A percentile compares a stretch with the other conserved stretches of the same genome.
These are phyloP conservation scores for Dendrophyllia cribrosa DNA, from an alignment of 64 coral and sea anemone species.

Conservation along the genomic window DNA sequence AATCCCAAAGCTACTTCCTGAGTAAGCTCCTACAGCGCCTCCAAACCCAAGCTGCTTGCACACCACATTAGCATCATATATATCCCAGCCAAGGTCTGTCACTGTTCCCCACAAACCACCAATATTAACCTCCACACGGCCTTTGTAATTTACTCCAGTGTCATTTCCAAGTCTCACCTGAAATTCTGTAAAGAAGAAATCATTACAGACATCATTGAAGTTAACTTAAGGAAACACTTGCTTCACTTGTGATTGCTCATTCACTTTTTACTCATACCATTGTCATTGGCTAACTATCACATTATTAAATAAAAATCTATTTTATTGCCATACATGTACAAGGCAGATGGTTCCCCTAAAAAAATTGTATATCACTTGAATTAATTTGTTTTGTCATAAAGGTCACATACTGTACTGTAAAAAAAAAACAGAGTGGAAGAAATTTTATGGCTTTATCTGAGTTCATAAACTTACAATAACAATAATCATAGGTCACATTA, in stretches of 20 bases:
- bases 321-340: too few species aligned
- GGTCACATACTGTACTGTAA: too few species aligned
- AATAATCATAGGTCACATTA: too few species aligned
- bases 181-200: background rate
- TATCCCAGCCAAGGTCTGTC: conserved; percentile 61
- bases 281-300: too few species aligned
- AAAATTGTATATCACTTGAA: too few species aligned
- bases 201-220: background rate
- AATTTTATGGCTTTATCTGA: too few species aligned
- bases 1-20: background rate
- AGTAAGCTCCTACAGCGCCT: conserved; percentile 39
- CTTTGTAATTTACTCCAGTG: background rate
- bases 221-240: background rate
- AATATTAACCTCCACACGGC: conserved; percentile 60
- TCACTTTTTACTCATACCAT: too few species aligned
- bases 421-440: too few species aligned
- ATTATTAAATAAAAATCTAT: too few species aligned
- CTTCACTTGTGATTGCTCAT: background rate
- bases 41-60: conserved; percentile 37
- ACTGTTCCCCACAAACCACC: conserved; percentile 61
- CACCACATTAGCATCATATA: conserved; percentile 72
- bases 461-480: too few species aligned
- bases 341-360: too few species aligned
- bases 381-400: too few species aligned
- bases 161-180: conserved; percentile 15